Evolutionary conservation across 2,113 vertebrate species (phyloP), one percentile per base, ranked within the genome.

Genomic region (Scytalopus superciliaris): DNA sequence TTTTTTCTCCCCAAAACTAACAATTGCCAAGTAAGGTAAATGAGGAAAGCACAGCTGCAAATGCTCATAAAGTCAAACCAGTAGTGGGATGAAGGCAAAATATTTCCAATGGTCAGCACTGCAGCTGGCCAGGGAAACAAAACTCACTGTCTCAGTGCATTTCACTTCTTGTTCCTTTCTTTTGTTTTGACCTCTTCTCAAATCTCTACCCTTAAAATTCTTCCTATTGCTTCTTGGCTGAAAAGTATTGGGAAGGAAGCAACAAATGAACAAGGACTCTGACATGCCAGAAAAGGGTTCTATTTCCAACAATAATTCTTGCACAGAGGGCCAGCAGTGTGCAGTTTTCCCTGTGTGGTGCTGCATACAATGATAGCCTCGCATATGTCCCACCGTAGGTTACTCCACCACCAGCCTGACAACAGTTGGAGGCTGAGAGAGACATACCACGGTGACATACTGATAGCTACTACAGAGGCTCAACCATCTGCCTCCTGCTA

Each of bases 341-440:
- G 74, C 52, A 75, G 10, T 37, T 81, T 56, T 74, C 90, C 50
- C 76, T 79, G 0, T 17, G 77, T 78, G 84, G 81, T 79, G 28
- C 89, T 22, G 31, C 39, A 35, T 23, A 87, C 67, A 22, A 53
- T 0, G 7, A 64, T 45, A 78, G 23, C 60, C 77, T 40, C 79
- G 91, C 84, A 56, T 78, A 79, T 89, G 80, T 79, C 87, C 94
- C 91, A 95, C 14, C 66, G 79, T 25, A 94, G 93, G 89, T 91
- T 85, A 91, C 77, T 89, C 73, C 62, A 59, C 44, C 73, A 91
- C 25, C 87, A 95, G 91, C 37, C 84, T 91, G 64, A 49, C 66
- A 85, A 89, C 91, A 95, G 93, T 73, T 94, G 91, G 84, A 94
- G 74, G 66, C 81, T 95, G 93, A 72, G 83, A 86, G 75, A 95